Conservation (phyloP, 2,888 invertebrate genomes). For the Sminthurides aquaticus region DNA sequence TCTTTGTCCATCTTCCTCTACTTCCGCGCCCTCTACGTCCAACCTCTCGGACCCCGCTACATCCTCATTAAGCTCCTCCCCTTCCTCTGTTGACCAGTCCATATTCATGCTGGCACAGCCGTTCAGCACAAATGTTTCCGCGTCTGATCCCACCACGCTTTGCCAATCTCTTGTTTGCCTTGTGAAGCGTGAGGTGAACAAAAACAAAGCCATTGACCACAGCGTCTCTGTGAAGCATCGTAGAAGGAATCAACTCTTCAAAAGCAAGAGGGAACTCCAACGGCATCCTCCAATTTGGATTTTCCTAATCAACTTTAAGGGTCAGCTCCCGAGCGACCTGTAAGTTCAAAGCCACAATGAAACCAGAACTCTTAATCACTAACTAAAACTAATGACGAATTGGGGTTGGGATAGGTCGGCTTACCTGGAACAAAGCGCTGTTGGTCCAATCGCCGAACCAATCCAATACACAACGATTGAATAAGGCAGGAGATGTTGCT, state of each 20-base stretch:
- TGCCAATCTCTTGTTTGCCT: conserved; percentile 80
- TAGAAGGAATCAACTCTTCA: conserved; percentile 59
- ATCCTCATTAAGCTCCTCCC: too few species aligned
- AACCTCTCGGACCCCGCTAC: too few species aligned
- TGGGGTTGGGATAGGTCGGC: too few species aligned
- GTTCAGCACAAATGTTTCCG: too few species aligned
- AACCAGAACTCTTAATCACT: too few species aligned
- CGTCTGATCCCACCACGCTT: conserved; percentile 93
- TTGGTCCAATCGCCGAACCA: conserved; percentile 99
- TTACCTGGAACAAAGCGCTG: conserved; percentile 80
- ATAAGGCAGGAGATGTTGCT: conserved; percentile 96
- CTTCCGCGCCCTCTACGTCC: too few species aligned
- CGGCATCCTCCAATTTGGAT: conserved; percentile 69
- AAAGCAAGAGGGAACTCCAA: conserved; percentile 86
- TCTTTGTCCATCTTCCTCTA: too few species aligned
- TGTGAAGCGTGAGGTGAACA: conserved; percentile 93
- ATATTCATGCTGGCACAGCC: too few species aligned
- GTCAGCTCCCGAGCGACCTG: conserved; percentile 93
- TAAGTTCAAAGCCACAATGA: too few species aligned
- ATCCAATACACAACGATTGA: conserved; percentile 97
- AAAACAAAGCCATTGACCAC: conserved; percentile 99
- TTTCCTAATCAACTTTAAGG: conserved; percentile 85
- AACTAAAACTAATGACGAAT: too few species aligned
- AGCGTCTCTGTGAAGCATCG: conserved; percentile 82
- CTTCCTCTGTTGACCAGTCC: too few species aligned